Conservation (phyloP, 1,140 invertebrate species). For the Microplitis demolitor region DNA sequence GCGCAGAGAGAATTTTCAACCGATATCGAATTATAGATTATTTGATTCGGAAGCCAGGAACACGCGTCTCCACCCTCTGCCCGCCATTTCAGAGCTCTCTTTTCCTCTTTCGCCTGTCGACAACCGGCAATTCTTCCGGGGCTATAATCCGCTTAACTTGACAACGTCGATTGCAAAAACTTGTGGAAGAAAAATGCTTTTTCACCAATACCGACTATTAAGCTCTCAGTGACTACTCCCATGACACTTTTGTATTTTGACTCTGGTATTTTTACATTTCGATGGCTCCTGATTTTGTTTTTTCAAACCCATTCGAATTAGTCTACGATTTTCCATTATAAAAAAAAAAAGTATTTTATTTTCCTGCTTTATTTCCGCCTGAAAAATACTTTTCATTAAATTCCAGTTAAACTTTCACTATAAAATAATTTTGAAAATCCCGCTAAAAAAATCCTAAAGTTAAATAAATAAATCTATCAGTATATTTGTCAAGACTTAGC, state of each 20-base stretch:
- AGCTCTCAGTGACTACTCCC: not conserved
- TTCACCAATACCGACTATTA: not conserved
- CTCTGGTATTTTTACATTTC: no score
- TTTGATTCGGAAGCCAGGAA: conserved; percentile 27
- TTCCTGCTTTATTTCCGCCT: no score
- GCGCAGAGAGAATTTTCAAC: conserved; percentile 19
- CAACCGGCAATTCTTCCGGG: conserved; percentile 38
- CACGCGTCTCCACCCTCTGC: not conserved
- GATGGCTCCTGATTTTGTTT: no score
- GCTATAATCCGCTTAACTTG: conserved; percentile 47
- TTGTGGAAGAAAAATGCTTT: conserved; percentile 28
- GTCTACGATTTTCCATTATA: no score
- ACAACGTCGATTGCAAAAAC: conserved; percentile 37
- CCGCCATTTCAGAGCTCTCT: not conserved
- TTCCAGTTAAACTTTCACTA: no score
- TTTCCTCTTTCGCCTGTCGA: conserved; percentile 2
- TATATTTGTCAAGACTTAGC: no score
- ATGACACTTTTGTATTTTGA: not conserved
- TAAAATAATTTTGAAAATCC: no score
- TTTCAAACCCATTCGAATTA: no score
- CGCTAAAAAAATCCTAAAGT: no score
- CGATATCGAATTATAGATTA: conserved; percentile 33
- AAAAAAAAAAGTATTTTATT: no score
- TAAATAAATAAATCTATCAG: no score
- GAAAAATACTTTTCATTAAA: no score